phyloP scores from a whole-genome alignment of 2,113 vertebrate species.

The Galbula dea region DNA sequence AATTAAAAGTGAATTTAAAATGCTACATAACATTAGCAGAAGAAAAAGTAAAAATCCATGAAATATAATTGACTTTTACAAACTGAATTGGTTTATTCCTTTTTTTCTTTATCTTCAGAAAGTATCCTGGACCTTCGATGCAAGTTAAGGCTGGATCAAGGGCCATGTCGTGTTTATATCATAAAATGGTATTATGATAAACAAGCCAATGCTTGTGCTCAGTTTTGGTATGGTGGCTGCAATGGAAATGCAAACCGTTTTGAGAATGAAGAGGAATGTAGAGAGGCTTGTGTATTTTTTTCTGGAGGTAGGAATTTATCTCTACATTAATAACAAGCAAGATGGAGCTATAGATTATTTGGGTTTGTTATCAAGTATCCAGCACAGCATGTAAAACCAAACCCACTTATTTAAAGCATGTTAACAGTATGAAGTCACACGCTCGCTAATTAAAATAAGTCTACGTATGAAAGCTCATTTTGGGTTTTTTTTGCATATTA shows the following conservation, averaged over 20 bases:
- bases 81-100: background rate
- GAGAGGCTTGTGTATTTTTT: constrained; percentile 73
- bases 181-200: constrained; percentile 85
- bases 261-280: constrained; percentile 80
- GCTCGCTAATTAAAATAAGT: background rate
- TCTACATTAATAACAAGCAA: background rate
- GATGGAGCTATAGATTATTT: background rate
- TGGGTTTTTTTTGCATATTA: background rate
- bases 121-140: constrained; percentile 56
- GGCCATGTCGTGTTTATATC: constrained; percentile 77
- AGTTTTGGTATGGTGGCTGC: constrained; percentile 88
- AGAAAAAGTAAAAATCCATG: background rate
- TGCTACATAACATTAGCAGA: background rate
- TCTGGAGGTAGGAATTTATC: constrained; percentile 58
- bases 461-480: background rate
- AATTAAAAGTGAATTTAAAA: background rate
- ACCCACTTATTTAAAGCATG: background rate
- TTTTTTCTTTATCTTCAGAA: constrained; percentile 53
- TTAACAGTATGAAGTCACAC: background rate
- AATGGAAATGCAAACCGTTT: constrained; percentile 83
- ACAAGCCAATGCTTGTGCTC: constrained; percentile 83
- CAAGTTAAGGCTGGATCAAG: constrained; percentile 75
- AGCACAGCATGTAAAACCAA: background rate
- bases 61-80: background rate
- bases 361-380: background rate